Conservation (phyloP, 2,888 invertebrate species). For the Cheiracanthium punctorium region DNA sequence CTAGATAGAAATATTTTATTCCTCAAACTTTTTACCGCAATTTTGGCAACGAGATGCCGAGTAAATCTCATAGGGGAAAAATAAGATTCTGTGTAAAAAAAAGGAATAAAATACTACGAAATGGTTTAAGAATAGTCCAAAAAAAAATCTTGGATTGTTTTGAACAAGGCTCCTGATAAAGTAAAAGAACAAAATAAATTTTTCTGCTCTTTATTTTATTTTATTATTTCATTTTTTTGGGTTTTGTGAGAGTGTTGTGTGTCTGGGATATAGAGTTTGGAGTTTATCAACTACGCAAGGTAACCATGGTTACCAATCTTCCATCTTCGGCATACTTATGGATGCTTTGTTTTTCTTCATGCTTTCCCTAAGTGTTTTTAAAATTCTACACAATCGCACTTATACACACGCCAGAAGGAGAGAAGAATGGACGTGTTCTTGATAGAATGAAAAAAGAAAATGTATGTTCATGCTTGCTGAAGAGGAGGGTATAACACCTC, state of each 20-base stretch:
- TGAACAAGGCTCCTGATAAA: conserved; percentile 18
- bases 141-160: conserved; percentile 23
- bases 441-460: not conserved
- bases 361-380: not conserved
- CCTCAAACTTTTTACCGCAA: not conserved
- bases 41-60: conserved; percentile 9
- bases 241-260: not conserved
- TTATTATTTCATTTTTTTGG: not conserved
- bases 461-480: not conserved
- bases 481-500: not conserved
- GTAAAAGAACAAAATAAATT: conserved; percentile 37
- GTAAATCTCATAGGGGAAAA: not conserved
- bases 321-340: not conserved
- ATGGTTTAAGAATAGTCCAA: conserved; percentile 18
- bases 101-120: conserved; percentile 10
- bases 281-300: conserved; percentile 37
- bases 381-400: not conserved
- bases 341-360: not conserved
- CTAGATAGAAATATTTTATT: conserved; percentile 12
- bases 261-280: conserved; percentile 16
- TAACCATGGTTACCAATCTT: conserved; percentile 38
- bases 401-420: not conserved
- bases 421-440: not conserved
- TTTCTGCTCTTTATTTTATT: conserved; percentile 12
- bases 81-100: conserved; percentile 4